Evolutionary conservation across 1,140 invertebrate species (phyloP), one percentile per base, ranked within the genome.

Genomic region (Pseudoatta argentina): DNA sequence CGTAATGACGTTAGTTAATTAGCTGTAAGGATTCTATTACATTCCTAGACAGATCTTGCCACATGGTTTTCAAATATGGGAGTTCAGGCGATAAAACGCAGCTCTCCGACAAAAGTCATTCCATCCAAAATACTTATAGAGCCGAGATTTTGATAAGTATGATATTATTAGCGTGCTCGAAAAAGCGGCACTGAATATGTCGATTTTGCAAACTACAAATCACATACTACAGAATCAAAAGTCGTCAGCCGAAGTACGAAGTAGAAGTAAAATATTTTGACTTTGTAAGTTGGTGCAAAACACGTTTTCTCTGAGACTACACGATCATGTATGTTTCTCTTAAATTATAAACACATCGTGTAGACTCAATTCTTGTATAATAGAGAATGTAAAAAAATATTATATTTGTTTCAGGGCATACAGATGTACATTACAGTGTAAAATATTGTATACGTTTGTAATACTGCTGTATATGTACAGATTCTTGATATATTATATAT

Each of bases 351-450:
- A 85, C 34, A 85, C 34, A 39, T 81, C 76, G 63, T 86, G 51
- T 88, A 90, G 78, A 88, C 21, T 88, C 82, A 63, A 59, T 88
- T 90, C 18, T 83, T 90, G 83, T 91, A 91, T 87, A 86, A 88
- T 91, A 91, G 72, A 79, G 21, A 2, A 51, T 90, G 89, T 89
- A 90, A 87, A 90, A 24, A 55, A 85, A 87, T 87, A 69, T 87
- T 73, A 76, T 90, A 90, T 90, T 77, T 89, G 79, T 89, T 81
- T 75, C 21, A 27, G 39, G 39, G 44, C 76, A 89, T 87, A 86
- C 21, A 75, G 73, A 90, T 90, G 86, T 90, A 91, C 81, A 90
- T 88, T 76, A 90, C 89, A 79, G 61, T 91, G 89, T 91, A 91
- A 90, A 73, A 90, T 91, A 90, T 89, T 90, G 85, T 87, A 64